Base-by-base conservation (phyloP, 2,113 vertebrate genomes). In the Etheostoma spectabile region DNA sequence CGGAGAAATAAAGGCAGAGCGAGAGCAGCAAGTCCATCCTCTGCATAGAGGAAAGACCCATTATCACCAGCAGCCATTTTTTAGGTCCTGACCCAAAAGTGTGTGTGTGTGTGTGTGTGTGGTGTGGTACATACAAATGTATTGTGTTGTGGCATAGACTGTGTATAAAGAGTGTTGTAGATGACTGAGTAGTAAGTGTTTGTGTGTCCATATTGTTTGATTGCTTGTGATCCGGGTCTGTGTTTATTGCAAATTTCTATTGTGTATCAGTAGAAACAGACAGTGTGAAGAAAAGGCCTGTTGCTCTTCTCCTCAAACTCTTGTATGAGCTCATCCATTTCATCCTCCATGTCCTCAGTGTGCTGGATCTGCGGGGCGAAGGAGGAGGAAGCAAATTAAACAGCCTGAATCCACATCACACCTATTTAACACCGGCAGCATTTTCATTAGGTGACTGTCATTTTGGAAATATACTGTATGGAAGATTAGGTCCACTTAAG, bases 331-430 rank as follows among this genome's bases (percentile, higher is more conserved):
- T 99, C 98, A 1, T 99, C 98, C 1, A 99, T 99, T 92, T 99
- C 98, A 11, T 99, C 99, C 91, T 99, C 98, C 98, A 99, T 99
- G 87, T 99, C 98, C 52, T 99, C 98, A 0, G 98, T 99, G 93
- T 98, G 98, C 93, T 99, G 97, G 86, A 99, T 99, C 98, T 99
- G 88, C 4, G 79, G 68, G 79, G 21, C 0, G 75, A 60, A 55
- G 72, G 46, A 64, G 33, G 42, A 62, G 27, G 5, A 61, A 30
- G 27, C 5, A 21, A 10, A 18, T 69, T 63, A 45, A 64, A 83
- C 19, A 51, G 18, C 13, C 30, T 57, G 45, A 66, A 27, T 11
- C 10, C 16, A 38, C 7, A 14, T 14, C 33, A 6, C 30, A 13
- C 19, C 2, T 0, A 49, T 22, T 46, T 13, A 48, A 42, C 42